Conservation (phyloP, 2,113 vertebrate species). For the Cariama cristata region DNA sequence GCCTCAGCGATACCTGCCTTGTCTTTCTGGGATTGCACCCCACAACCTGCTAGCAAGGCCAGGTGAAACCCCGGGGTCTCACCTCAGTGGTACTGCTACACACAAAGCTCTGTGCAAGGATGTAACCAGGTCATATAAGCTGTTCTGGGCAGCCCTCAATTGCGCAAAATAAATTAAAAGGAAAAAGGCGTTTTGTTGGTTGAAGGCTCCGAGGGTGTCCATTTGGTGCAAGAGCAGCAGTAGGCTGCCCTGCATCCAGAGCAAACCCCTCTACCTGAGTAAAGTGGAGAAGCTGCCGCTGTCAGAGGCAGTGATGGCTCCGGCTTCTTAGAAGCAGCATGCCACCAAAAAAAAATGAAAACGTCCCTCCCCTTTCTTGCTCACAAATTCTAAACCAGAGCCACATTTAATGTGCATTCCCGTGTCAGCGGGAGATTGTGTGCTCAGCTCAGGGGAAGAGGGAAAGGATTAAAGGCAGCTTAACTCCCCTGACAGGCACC, state of each 20-base stretch:
- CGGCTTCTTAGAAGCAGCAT: neutral
- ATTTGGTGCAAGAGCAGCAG: neutral
- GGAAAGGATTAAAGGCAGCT: neutral
- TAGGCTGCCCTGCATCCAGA: rapidly evolving
- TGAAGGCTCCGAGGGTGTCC: neutral
- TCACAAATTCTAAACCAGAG: neutral
- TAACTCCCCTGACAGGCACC: neutral
- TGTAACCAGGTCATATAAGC: rapidly evolving
- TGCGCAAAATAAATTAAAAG: neutral
- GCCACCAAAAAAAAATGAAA: neutral
- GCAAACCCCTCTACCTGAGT: neutral
- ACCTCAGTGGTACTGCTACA: neutral
- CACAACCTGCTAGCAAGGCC: neutral
- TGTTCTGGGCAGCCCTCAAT: neutral
- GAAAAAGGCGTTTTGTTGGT: neutral
- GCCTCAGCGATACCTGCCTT: rapidly evolving
- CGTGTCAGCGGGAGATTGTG: neutral
- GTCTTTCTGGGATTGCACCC: neutral
- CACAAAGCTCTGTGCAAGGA: neutral
- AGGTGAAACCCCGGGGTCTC: neutral
- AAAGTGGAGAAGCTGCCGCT: neutral
- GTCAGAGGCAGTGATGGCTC: neutral
- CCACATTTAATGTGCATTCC: neutral
- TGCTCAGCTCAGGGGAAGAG: neutral
- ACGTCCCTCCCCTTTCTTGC: neutral